A percentile compares a stretch with the other conserved stretches of the same genome.
Evolutionary conservation across 2,888 invertebrate genomes (phyloP).

Genomic region (Thymelicus lineola): DNA sequence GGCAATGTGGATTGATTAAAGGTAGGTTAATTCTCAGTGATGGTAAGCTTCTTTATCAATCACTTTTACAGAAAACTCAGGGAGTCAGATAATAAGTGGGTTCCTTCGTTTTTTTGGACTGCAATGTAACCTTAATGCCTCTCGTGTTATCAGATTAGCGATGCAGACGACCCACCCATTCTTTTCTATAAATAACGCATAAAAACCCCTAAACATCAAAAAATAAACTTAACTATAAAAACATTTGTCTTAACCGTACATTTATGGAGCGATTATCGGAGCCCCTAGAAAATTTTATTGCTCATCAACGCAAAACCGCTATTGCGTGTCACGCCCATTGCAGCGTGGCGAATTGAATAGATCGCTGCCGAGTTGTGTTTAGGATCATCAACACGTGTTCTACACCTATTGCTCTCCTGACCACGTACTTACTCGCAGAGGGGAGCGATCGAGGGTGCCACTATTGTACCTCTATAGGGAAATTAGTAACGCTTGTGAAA

Average conservation of each 20-base stretch:
- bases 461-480: slow-evolving; percentile 70
- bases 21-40: no score
- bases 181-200: no score
- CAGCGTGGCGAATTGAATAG: slow-evolving; percentile 73
- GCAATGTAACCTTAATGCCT: no score
- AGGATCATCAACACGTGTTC: slow-evolving; percentile 80
- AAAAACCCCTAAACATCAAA: no score
- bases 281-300: slow-evolving; percentile 53
- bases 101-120: no score
- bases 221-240: neutral
- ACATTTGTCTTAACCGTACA: slow-evolving; percentile 16
- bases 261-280: slow-evolving; percentile 23
- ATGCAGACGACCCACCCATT: no score
- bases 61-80: no score
- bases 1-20: no score
- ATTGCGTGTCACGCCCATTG: slow-evolving; percentile 65
- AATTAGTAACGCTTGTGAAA: slow-evolving; percentile 69
- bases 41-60: no score
- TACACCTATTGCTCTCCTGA: slow-evolving; percentile 68
- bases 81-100: no score
- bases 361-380: slow-evolving; percentile 61
- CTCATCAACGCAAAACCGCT: slow-evolving; percentile 54
- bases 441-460: slow-evolving; percentile 58
- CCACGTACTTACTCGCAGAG: slow-evolving; percentile 63
- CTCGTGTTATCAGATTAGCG: no score